Evolutionary conservation across 1,140 invertebrate genomes (phyloP).

Genomic region (Micrasema longulum): DNA sequence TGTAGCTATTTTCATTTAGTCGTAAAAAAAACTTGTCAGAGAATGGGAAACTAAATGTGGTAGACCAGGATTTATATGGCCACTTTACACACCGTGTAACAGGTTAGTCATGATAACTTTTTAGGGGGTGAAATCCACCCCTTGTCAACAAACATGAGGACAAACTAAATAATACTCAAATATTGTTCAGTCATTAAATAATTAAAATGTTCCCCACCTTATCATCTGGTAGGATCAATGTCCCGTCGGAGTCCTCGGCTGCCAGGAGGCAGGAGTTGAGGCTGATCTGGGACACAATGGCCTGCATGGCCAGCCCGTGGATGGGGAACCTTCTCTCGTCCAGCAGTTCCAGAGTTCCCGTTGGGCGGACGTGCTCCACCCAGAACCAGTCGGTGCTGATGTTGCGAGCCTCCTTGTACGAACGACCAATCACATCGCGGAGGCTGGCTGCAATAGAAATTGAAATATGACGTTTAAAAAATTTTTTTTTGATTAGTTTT

Average conservation of each 20-base stretch:
- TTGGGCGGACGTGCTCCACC: slow-evolving; percentile 74
- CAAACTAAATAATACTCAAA: too few species aligned
- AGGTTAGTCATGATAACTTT: too few species aligned
- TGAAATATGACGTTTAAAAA: too few species aligned
- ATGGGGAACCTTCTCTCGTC: slow-evolving; percentile 67
- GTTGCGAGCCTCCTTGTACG: slow-evolving; percentile 77
- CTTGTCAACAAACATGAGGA: too few species aligned
- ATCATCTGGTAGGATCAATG: slow-evolving; percentile 39
- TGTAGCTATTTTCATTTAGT: too few species aligned
- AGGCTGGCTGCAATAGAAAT: slow-evolving; percentile 73
- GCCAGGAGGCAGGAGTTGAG: slow-evolving; percentile 62
- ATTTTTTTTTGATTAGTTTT: too few species aligned
- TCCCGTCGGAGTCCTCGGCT: slow-evolving; percentile 56
- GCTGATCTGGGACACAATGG: slow-evolving; percentile 63
- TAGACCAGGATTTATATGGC: too few species aligned
- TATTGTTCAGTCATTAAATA: too few species aligned
- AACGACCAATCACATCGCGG: slow-evolving; percentile 78
- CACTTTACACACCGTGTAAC: too few species aligned
- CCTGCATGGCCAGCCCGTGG: slow-evolving; percentile 65
- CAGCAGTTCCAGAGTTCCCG: slow-evolving; percentile 77
- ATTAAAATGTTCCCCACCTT: slow-evolving; percentile 40
- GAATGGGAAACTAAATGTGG: too few species aligned
- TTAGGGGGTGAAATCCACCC: too few species aligned
- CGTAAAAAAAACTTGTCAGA: too few species aligned
- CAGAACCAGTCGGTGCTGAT: slow-evolving; percentile 83